Base-by-base conservation (phyloP, 1,140 invertebrate genomes). In the Helicoverpa zea region DNA sequence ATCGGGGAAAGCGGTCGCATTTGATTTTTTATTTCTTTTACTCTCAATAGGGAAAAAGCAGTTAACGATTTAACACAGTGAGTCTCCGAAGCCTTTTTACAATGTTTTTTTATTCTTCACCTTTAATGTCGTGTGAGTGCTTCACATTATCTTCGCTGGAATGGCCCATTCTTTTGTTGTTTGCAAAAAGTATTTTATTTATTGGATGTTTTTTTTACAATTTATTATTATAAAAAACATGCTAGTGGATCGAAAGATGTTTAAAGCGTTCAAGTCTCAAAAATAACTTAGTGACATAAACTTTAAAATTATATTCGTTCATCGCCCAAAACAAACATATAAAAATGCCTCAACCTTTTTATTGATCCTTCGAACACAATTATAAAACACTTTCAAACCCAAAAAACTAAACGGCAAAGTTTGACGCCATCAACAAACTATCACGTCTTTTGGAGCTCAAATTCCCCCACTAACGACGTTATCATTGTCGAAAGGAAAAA, bases 401-500 rank as follows among this genome's bases (percentile, higher is more conserved):
- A n/a, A 49, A 70, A 79, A 43, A 75, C 84, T 68, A 80, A 79
- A 76, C 56, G 66, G 35, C 68, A 64, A 78, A 73, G 80, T 82
- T 81, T 83, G 83, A 83, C 75, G 68, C 82, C 81, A 86, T 87
- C 82, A 84, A 81, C 76, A 89, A 89, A 90, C 87, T 92, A 90
- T 90, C 85, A 87, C 88, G 84, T 89, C 84, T 87, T 88, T 83
- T 88, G 83, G 84, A 82, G 86, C 88, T 86, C 86, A 83, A 90
- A 93, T 88, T 87, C 81, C 68, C 83, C 80, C 64, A 80, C 88
- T 90, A 90, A 91, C 85, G 88, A 90, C 88, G 88, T 91, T 93
- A 92, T 92, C 91, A 89, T 87, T 87, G 88, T 84, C 74, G 77
- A 86, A 87, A 86, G 88, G 87, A 86, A 89, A 89, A 90, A 87